These are phyloP conservation scores for Tricholaema leucomelas DNA, from an alignment of 2,113 vertebrate species.

Conservation along the genomic window DNA sequence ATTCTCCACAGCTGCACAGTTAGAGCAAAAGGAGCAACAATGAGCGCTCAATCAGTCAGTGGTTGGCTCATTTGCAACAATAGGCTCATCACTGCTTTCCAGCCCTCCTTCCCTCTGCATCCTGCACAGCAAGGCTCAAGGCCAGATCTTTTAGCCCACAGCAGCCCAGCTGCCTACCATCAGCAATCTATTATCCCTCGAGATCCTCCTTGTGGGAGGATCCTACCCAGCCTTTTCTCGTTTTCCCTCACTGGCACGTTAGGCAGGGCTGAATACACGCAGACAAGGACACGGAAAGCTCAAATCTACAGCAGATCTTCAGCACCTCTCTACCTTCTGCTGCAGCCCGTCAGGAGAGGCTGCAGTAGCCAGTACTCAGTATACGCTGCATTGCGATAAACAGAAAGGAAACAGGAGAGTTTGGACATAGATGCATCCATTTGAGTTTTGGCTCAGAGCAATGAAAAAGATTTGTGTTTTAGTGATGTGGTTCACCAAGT, in stretches of 20 bases:
- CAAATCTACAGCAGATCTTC: not conserved
- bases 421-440: not conserved
- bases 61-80: not conserved
- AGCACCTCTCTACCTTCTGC: not conserved
- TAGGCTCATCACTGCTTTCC: conserved; percentile 14
- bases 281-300: not conserved
- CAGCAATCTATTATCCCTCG: not conserved
- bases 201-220: not conserved
- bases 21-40: not conserved
- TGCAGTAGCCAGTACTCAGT: not conserved
- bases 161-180: conserved; percentile 16
- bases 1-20: not conserved
- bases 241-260: not conserved
- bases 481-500: not conserved
- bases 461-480: not conserved
- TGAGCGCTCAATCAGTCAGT: not conserved
- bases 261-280: not conserved
- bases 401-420: not conserved
- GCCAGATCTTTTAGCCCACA: not conserved
- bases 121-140: conserved; percentile 3
- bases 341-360: not conserved
- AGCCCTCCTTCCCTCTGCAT: not conserved
- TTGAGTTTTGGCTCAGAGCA: not conserved
- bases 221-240: not conserved
- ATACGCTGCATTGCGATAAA: not conserved